Evolutionary conservation across 2,113 vertebrate species (phyloP).

Genomic region (Hippolais icterina): DNA sequence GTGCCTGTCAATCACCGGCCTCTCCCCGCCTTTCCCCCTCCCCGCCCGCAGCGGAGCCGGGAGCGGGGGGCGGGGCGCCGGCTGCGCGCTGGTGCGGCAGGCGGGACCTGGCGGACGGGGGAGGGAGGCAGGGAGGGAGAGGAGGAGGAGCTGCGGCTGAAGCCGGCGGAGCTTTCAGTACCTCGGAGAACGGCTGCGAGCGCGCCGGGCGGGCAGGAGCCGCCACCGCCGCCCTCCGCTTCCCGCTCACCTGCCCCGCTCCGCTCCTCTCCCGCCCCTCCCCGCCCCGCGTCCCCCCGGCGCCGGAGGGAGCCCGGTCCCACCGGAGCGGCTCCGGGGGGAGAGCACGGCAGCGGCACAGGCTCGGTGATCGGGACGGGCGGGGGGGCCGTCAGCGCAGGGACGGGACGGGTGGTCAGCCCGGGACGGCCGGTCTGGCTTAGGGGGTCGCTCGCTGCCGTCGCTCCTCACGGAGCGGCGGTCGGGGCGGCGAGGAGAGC

Average conservation of each 20-base stretch:
- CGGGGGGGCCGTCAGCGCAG: neutral
- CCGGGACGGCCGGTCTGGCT: neutral
- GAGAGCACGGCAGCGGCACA: neutral
- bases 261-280: neutral
- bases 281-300: neutral
- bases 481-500: neutral
- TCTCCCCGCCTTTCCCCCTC: neutral
- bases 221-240: neutral
- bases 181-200: slow-evolving; percentile 33
- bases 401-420: neutral
- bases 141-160: neutral
- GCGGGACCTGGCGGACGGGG: neutral
- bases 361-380: neutral
- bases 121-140: neutral
- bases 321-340: neutral
- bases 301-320: neutral
- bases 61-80: neutral
- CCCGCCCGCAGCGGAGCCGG: no score
- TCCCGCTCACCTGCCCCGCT: neutral
- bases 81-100: neutral
- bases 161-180: slow-evolving; percentile 5
- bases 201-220: neutral
- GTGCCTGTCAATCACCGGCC: neutral
- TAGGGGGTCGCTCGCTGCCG: neutral
- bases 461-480: neutral